Conservation (phyloP, 2,797 vertebrate species). For the Passerculus sandwichensis region DNA sequence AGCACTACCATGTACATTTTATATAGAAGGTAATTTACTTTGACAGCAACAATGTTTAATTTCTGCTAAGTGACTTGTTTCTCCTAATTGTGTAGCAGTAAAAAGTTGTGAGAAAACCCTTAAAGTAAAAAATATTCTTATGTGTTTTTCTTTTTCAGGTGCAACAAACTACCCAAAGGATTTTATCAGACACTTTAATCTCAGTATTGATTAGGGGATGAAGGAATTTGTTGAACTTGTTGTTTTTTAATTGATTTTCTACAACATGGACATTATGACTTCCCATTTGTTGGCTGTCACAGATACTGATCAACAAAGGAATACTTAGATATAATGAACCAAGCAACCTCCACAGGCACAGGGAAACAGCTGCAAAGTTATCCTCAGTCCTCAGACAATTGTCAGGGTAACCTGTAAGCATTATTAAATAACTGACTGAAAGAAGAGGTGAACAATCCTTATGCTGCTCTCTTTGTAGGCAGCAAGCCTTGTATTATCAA, state of each 20-base stretch:
- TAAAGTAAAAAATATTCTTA: not conserved
- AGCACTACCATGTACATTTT: not conserved
- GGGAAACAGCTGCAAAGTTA: not conserved
- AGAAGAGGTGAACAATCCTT: not conserved
- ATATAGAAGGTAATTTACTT: not conserved
- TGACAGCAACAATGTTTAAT: not conserved
- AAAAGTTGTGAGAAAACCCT: not conserved
- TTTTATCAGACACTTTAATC: slow-evolving; percentile 26
- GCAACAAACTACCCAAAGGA: not conserved
- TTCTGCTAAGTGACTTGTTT: not conserved
- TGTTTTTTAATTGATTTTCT: slow-evolving; percentile 43
- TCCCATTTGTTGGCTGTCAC: not conserved
- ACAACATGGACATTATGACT: not conserved
- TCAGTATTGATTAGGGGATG: not conserved
- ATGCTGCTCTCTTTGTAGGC: not conserved
- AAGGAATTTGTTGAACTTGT: slow-evolving; percentile 16
- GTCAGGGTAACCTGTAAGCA: not conserved
- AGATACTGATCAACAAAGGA: not conserved
- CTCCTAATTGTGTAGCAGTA: not conserved
- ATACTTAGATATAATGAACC: not conserved
- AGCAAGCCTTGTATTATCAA: not conserved
- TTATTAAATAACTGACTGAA: not conserved
- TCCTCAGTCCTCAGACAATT: not conserved
- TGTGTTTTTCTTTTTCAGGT: not conserved
- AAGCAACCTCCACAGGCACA: not conserved